A percentile compares a stretch with the other conserved stretches of the same genome.
Evolutionary conservation across 2,797 vertebrate species (phyloP).

Genomic region (Macropodus opercularis): DNA sequence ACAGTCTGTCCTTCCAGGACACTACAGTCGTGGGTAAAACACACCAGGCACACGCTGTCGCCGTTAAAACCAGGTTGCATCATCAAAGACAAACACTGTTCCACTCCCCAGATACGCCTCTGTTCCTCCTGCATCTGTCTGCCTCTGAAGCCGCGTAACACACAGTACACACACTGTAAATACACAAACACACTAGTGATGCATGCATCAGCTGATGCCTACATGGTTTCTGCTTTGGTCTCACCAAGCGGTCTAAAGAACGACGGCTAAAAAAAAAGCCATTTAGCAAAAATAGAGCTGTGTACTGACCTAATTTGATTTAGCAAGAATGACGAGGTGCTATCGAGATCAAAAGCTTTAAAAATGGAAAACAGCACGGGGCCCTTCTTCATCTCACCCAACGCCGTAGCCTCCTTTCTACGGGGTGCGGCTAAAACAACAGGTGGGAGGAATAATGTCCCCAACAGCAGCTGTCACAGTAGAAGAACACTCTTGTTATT

Average conservation of each 20-base stretch:
- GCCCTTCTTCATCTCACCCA: constrained; percentile 47
- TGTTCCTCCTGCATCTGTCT: constrained; percentile 48
- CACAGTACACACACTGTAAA: constrained; percentile 25
- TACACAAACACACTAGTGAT: constrained; percentile 14
- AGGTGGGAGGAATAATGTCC: constrained; percentile 48
- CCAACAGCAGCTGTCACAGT: constrained; percentile 39
- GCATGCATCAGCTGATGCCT: constrained; percentile 29
- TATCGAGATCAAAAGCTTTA: constrained; percentile 62
- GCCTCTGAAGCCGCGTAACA: constrained; percentile 1
- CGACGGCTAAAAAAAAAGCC: constrained; percentile 44
- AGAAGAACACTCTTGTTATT: constrained; percentile 20
- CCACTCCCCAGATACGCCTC: constrained; percentile 53
- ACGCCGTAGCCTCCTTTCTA: constrained; percentile 25
- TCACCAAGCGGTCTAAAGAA: constrained; percentile 35
- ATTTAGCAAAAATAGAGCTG: constrained; percentile 48
- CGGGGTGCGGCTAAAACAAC: constrained; percentile 39
- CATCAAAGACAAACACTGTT: constrained; percentile 65
- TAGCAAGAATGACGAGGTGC: constrained; percentile 60
- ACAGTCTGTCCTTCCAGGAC: neutral
- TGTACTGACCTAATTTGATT: constrained; percentile 69
- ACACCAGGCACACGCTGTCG: constrained; percentile 10
- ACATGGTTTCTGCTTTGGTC: constrained; percentile 63
- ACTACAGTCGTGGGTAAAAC: constrained; percentile 1
- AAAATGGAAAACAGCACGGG: constrained; percentile 57
- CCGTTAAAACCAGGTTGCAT: constrained; percentile 57